phyloP scores from a whole-genome alignment of 2,113 vertebrate species.

The Proterorhinus semilunaris region DNA sequence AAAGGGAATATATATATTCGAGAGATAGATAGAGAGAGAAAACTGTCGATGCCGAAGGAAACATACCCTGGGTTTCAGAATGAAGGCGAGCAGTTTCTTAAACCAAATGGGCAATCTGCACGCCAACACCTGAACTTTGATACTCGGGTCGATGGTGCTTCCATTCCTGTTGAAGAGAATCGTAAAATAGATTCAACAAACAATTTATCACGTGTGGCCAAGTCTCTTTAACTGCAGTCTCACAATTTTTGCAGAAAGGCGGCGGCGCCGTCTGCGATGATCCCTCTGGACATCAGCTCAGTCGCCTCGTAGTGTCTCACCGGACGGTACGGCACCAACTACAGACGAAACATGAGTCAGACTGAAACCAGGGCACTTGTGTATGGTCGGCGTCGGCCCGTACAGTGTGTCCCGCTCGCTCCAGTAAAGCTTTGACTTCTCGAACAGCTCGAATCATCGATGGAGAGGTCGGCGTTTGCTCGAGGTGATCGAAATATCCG shows the following conservation, averaged over 20 bases:
- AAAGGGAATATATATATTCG: too few species aligned
- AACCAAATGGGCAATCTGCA: constrained; percentile 71
- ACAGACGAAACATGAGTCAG: neutral
- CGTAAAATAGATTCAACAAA: too few species aligned
- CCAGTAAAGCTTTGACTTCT: constrained; percentile 83
- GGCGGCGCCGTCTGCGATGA: constrained; percentile 75
- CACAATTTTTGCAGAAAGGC: constrained; percentile 77
- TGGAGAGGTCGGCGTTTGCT: constrained; percentile 75
- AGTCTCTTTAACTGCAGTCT: constrained; percentile 45
- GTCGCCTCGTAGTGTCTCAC: constrained; percentile 25
- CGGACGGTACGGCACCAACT: constrained; percentile 85
- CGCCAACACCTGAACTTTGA: constrained; percentile 9
- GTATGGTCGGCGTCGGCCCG: constrained; percentile 1
- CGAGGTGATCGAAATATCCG: constrained; percentile 84
- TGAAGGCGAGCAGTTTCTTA: constrained; percentile 73
- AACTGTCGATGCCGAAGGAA: too few species aligned
- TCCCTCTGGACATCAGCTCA: constrained; percentile 46
- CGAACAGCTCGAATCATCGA: constrained; percentile 82
- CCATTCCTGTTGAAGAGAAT: constrained; percentile 70
- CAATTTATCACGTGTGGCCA: too few species aligned
- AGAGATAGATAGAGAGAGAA: too few species aligned
- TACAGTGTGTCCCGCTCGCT: constrained; percentile 90
- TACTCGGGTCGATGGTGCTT: constrained; percentile 64
- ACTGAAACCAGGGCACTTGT: too few species aligned
- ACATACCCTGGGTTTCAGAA: constrained; percentile 81